Base-by-base conservation (phyloP, 1,140 invertebrate genomes). In the Planococcus citri region DNA sequence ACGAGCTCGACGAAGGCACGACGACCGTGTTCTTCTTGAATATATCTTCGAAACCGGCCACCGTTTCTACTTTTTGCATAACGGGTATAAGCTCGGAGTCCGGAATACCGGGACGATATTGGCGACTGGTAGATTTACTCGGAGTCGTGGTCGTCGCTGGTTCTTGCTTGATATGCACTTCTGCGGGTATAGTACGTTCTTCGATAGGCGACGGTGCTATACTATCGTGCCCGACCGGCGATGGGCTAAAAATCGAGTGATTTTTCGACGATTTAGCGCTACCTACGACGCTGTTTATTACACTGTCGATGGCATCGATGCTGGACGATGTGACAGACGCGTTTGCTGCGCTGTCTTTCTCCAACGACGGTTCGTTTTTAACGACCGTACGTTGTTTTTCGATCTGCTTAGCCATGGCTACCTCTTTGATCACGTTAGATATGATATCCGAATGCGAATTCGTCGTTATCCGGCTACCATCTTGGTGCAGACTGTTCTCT, bases 191-290 rank as follows among this genome's bases (percentile, higher is more conserved):
- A 69, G 75, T 76, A 38, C 75, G 60, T 68, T 33, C 25, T 9
- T 29, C 27, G 68, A 41, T 38, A 67, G 70, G 27, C 73, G 70
- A 68, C 41, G 6, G 14, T 14, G 6, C 17, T 3, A 51, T 14
- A 17, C 41, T 51, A 17, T 51, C 41, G 41, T 51, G 41, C 3
- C 77, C 75, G 38, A 75, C 64, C 22, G 70, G 72, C 69, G 83
- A 81, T 0, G 83, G 83, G 64, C 82, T 83, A 72, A 84, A 84
- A 0, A 81, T 69, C 0, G 80, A 81, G 10, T 68, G 67, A 58
- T 57, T 38, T 68, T 73, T 73, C 6, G 41, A 68, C 67, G 25
- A 21, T 71, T 22, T 71, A 8, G 57, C 57, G n/a, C n/a, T n/a
- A n/a, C n/a, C n/a, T n/a, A n/a, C n/a, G 8, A 60, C 21, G 57